Evolutionary conservation across 2,888 invertebrate species (phyloP).

Genomic region (Macrophya annulata): DNA sequence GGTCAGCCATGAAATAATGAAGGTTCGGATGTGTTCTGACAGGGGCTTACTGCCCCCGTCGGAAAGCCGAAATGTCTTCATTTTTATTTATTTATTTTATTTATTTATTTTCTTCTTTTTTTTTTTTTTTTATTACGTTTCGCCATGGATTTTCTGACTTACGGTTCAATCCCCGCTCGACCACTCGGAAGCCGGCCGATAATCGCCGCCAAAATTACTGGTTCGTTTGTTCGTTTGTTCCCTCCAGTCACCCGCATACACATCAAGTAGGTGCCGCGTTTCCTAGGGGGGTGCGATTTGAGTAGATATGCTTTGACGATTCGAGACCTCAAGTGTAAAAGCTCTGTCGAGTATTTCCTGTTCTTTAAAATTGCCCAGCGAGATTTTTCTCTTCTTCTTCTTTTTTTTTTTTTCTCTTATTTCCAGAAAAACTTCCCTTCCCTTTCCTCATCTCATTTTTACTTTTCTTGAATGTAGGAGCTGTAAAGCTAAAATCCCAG

Average conservation of each 20-base stretch:
- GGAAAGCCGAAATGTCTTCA: conserved; percentile 31
- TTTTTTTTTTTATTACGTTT: neutral
- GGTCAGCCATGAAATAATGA: conserved; percentile 55
- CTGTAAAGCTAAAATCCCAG: neutral
- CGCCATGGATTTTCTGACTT: conserved; percentile 29
- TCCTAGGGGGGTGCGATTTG: neutral
- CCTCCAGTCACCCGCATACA: conserved; percentile 9
- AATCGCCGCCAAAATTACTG: conserved; percentile 46
- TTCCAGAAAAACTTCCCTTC: neutral
- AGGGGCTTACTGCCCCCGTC: conserved; percentile 62
- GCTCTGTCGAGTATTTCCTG: conserved; percentile 7
- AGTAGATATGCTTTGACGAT: conserved; percentile 33
- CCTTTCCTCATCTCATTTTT: neutral
- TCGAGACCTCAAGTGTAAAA: conserved; percentile 19
- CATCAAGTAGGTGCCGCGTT: conserved; percentile 23
- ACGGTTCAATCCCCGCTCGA: conserved; percentile 8
- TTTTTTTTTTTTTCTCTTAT: neutral
- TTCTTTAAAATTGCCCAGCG: conserved; percentile 10
- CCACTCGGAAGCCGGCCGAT: conserved; percentile 42
- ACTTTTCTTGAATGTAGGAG: neutral
- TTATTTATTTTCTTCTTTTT: conserved; percentile 40
- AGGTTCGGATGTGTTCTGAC: conserved; percentile 64
- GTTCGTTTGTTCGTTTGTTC: conserved; percentile 51
- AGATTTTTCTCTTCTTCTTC: neutral
- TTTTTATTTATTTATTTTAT: conserved; percentile 55